phyloP scores from a whole-genome alignment of 2,113 vertebrate genomes.

The Serilophus lunatus region DNA sequence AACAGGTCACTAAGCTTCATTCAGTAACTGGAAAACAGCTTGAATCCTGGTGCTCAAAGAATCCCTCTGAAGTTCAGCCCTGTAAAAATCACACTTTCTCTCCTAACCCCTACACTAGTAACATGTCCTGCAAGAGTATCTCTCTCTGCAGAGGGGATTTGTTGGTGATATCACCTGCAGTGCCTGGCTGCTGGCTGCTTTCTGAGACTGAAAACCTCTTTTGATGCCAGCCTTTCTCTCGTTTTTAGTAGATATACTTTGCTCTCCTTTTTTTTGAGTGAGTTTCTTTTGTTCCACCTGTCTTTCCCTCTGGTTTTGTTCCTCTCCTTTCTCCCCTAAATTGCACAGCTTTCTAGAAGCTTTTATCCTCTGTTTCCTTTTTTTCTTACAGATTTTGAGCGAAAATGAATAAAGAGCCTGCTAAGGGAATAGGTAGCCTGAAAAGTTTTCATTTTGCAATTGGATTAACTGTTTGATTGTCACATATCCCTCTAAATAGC shows the following conservation, averaged over 20 bases:
- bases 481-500: neutral
- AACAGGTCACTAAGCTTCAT: neutral
- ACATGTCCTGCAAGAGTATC: neutral
- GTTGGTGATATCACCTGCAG: neutral
- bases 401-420: conserved; percentile 1
- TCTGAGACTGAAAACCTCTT: conserved; percentile 3
- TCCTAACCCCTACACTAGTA: neutral
- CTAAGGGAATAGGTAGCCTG: neutral
- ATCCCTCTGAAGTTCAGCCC: neutral
- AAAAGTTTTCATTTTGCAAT: neutral
- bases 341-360: neutral
- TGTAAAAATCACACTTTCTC: neutral
- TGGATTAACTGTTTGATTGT: neutral
- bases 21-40: neutral
- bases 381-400: neutral
- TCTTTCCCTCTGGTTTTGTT: neutral
- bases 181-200: neutral
- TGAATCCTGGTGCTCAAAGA: neutral
- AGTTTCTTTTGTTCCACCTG: conserved; percentile 11
- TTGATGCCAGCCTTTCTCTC: conserved; percentile 8
- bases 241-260: neutral
- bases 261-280: neutral
- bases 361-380: conserved; percentile 7
- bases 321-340: conserved; percentile 9
- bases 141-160: neutral